Percentiles rank a stretch among this genome's conserved stretches.
Evolutionary conservation across 2,797 vertebrate species (phyloP).

Genomic region (Nasua narica): DNA sequence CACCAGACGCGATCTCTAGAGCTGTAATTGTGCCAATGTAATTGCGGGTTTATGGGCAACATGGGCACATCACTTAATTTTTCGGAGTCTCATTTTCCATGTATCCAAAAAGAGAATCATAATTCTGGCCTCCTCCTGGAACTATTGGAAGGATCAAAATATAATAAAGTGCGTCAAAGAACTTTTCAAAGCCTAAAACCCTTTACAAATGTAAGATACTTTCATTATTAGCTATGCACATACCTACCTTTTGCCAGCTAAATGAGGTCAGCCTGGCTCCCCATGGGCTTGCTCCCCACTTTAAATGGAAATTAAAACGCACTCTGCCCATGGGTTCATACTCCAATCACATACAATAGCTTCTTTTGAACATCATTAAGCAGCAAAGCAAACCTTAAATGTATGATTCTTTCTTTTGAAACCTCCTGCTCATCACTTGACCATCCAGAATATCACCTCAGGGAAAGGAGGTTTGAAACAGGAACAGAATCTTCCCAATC

Average conservation of each 20-base stretch:
- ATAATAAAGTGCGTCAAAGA: constrained; percentile 56
- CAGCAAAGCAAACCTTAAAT: background rate
- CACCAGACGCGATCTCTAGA: background rate
- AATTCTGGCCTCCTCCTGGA: constrained; percentile 20
- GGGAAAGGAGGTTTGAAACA: background rate
- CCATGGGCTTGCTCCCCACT: background rate
- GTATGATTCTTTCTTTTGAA: constrained; percentile 39
- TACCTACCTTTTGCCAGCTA: constrained; percentile 15
- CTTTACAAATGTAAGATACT: constrained; percentile 41
- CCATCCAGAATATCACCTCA: background rate
- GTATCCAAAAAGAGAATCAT: background rate
- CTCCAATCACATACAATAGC: constrained; percentile 36
- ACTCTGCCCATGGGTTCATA: background rate
- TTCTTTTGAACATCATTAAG: constrained; percentile 59
- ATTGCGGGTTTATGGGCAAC: background rate
- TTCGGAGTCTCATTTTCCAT: constrained; percentile 6
- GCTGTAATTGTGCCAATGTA: background rate
- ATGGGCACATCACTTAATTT: background rate
- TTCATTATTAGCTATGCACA: constrained; percentile 58
- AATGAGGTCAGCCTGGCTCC: constrained; percentile 63
- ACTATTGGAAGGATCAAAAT: constrained; percentile 33
- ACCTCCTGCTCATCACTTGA: background rate
- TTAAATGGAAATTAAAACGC: constrained; percentile 61
- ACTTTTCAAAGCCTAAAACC: constrained; percentile 53
- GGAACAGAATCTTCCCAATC: constrained; percentile 41